Evolutionary conservation across 2,113 vertebrate genomes (phyloP).

Genomic region (Ciconia boyciana): DNA sequence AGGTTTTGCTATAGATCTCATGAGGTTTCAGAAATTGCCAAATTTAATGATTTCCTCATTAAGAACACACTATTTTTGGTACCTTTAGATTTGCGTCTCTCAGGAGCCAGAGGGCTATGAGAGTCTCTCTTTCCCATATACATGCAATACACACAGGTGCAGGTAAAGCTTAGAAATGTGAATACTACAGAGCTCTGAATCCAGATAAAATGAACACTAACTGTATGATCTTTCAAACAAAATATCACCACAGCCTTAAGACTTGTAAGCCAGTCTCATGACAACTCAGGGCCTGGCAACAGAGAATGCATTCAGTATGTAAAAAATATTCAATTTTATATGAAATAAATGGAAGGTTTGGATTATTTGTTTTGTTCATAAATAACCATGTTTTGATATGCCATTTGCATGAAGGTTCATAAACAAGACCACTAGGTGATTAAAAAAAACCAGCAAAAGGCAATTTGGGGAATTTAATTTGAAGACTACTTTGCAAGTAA

Average conservation of each 20-base stretch:
- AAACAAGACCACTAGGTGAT: constrained; percentile 24
- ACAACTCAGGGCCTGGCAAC: not conserved
- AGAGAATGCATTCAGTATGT: not conserved
- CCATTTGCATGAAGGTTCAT: constrained; percentile 19
- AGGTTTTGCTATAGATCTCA: not conserved
- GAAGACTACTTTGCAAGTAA: constrained; percentile 24
- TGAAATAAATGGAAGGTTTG: not conserved
- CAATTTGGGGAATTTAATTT: constrained; percentile 34
- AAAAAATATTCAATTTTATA: not conserved
- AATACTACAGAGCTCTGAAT: not conserved
- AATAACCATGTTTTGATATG: constrained; percentile 4
- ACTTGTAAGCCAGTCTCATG: not conserved
- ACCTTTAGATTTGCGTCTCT: not conserved
- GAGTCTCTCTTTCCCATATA: not conserved
- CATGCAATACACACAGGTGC: not conserved
- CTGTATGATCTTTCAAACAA: not conserved
- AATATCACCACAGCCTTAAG: not conserved
- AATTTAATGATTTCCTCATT: not conserved
- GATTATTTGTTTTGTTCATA: constrained; percentile 34
- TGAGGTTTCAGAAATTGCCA: not conserved
- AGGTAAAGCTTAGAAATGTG: not conserved
- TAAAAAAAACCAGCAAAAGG: constrained; percentile 23
- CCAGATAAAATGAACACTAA: not conserved
- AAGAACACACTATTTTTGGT: not conserved
- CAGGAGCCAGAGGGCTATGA: not conserved